A percentile compares a stretch with the other conserved stretches of the same genome.
phyloP scores from a whole-genome alignment of 2,113 vertebrate species.

The Microtus ochrogaster region DNA sequence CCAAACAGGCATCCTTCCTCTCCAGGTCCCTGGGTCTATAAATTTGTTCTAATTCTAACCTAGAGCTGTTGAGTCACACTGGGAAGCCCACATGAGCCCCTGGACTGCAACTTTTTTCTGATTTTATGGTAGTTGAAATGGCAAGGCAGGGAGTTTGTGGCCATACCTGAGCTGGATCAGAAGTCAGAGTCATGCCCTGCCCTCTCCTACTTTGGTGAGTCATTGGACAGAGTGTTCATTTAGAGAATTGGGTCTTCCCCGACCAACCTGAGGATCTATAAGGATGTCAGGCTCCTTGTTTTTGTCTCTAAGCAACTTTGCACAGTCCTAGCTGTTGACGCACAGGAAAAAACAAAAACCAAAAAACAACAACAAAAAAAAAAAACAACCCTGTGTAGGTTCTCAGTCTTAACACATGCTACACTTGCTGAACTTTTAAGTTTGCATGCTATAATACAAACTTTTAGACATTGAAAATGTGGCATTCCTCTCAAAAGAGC shows the following conservation, averaged over 20 bases:
- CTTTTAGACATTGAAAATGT: too few relatives aligned
- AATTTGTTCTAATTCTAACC: slow-evolving; percentile 7
- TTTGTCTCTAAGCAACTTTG: not conserved
- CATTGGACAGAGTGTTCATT: not conserved
- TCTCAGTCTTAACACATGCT: not conserved
- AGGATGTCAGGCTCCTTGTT: not conserved
- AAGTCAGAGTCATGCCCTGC: not conserved
- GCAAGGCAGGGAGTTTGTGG: not conserved
- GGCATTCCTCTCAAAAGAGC: not conserved
- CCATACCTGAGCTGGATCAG: not conserved
- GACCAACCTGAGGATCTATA: not conserved
- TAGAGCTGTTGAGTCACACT: slow-evolving; percentile 19
- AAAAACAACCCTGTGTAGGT: not conserved
- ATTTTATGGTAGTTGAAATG: slow-evolving; percentile 21
- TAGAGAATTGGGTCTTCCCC: not conserved
- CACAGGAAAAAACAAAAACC: not conserved
- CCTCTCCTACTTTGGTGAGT: not conserved
- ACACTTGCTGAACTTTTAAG: not conserved
- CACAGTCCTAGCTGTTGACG: not conserved
- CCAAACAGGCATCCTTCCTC: not conserved
- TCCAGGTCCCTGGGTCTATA: not conserved
- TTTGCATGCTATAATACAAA: not conserved
- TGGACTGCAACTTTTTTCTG: not conserved
- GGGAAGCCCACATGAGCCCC: not conserved
- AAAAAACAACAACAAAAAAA: too few relatives aligned